A percentile compares a stretch with the other conserved stretches of the same genome.
Evolutionary conservation across 1,140 invertebrate species (phyloP).

Genomic region (Achatina immaculata): DNA sequence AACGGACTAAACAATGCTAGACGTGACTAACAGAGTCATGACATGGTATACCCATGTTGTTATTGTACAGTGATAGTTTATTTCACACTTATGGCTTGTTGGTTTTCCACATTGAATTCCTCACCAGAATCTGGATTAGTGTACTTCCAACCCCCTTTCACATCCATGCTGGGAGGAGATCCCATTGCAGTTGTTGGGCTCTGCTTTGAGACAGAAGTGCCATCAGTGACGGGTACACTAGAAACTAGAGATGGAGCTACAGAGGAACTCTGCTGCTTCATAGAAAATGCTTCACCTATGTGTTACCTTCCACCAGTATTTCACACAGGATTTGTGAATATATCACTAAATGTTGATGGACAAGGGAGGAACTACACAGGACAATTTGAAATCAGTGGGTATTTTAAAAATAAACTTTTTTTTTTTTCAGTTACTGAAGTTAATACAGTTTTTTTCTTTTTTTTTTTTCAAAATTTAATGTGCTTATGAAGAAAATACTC

Average conservation of each 20-base stretch:
- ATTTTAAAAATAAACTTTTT: not conserved
- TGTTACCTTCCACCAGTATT: not conserved
- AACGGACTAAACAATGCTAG: no score
- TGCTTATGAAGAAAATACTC: not conserved
- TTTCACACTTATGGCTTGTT: not conserved
- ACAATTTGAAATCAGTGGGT: slow-evolving; percentile 2
- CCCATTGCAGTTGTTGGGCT: not conserved
- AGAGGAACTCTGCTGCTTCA: slow-evolving; percentile 7
- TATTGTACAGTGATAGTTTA: not conserved
- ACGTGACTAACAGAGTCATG: not conserved
- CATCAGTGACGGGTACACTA: no score
- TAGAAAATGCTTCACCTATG: not conserved
- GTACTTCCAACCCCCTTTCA: not conserved
- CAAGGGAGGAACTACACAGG: slow-evolving; percentile 11
- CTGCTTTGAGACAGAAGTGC: not conserved
- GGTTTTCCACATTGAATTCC: not conserved
- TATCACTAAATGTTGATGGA: slow-evolving; percentile 8
- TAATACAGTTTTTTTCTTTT: no score
- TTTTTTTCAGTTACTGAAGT: no score
- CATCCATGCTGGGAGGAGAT: slow-evolving; percentile 14
- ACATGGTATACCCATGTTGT: not conserved
- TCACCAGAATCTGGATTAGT: slow-evolving; percentile 5
- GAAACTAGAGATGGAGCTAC: not conserved
- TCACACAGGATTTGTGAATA: slow-evolving; percentile 4
- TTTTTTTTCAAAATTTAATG: not conserved